phyloP scores from a whole-genome alignment of 2,888 invertebrate genomes.

The Tipula lateralis region DNA sequence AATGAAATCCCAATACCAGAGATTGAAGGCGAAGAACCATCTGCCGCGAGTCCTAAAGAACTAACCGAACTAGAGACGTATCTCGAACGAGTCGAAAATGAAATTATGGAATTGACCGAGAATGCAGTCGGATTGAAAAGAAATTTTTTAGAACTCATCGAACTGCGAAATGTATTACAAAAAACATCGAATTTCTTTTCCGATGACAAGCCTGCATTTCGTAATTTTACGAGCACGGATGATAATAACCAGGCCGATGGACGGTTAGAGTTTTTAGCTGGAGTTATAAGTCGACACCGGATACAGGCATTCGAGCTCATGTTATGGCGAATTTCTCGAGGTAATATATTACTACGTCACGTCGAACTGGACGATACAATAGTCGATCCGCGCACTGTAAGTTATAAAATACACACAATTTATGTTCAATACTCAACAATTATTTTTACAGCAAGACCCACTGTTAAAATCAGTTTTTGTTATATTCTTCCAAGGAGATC shows the following conservation, averaged over 20 bases:
- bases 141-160: constrained; percentile 86
- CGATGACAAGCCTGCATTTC: constrained; percentile 41
- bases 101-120: constrained; percentile 86
- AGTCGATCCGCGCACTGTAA: constrained; percentile 65
- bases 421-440: no score
- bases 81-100: constrained; percentile 92
- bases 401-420: constrained; percentile 25
- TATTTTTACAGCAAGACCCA: constrained; percentile 47
- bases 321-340: constrained; percentile 82
- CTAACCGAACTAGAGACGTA: constrained; percentile 77
- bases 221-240: background rate
- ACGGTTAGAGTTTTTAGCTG: constrained; percentile 68
- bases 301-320: constrained; percentile 80
- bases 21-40: constrained; percentile 56
- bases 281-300: constrained; percentile 75
- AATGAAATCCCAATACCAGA: constrained; percentile 67
- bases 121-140: constrained; percentile 89
- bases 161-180: constrained; percentile 83
- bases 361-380: constrained; percentile 69
- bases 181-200: constrained; percentile 66
- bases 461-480: constrained; percentile 78
- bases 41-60: constrained; percentile 70
- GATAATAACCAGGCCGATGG: constrained; percentile 44
- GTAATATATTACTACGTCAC: constrained; percentile 77
- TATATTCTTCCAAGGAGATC: constrained; percentile 78